phyloP scores from a whole-genome alignment of 1,140 invertebrate genomes.

The Pogonomyrmex barbatus region DNA sequence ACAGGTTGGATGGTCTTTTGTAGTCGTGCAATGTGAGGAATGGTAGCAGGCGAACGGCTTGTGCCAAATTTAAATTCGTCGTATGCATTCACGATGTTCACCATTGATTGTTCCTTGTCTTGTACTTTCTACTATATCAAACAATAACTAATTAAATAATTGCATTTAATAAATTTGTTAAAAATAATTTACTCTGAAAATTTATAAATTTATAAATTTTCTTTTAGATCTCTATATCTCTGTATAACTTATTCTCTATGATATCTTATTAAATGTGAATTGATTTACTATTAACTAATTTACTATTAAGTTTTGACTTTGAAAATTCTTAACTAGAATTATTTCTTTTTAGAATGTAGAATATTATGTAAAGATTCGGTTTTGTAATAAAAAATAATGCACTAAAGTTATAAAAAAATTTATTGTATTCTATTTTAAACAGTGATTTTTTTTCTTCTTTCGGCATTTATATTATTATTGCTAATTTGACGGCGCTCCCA shows the following conservation, averaged over 20 bases:
- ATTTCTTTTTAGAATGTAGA: background rate
- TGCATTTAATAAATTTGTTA: background rate
- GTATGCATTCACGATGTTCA: conserved; percentile 18
- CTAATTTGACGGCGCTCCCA: background rate
- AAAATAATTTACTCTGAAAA: background rate
- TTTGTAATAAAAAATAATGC: background rate
- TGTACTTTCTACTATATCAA: background rate
- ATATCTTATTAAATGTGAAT: background rate
- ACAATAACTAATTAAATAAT: conserved; percentile 21
- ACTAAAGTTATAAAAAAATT: background rate
- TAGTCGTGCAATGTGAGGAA: conserved; percentile 62
- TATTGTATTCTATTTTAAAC: background rate
- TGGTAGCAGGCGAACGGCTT: conserved; percentile 46
- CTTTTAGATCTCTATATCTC: background rate
- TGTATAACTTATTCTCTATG: too few relatives aligned
- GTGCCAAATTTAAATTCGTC: conserved; percentile 73
- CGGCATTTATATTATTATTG: background rate
- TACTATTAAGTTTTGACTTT: background rate
- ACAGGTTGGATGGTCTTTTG: conserved; percentile 72
- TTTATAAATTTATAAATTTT: background rate
- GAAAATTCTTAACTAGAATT: background rate
- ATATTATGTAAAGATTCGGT: background rate
- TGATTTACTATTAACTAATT: too few relatives aligned
- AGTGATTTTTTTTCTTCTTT: background rate
- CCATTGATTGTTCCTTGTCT: background rate